A percentile compares a stretch with the other conserved stretches of the same genome.
Conservation (phyloP, 2,113 vertebrate species). For the Embiotoca jacksoni region DNA sequence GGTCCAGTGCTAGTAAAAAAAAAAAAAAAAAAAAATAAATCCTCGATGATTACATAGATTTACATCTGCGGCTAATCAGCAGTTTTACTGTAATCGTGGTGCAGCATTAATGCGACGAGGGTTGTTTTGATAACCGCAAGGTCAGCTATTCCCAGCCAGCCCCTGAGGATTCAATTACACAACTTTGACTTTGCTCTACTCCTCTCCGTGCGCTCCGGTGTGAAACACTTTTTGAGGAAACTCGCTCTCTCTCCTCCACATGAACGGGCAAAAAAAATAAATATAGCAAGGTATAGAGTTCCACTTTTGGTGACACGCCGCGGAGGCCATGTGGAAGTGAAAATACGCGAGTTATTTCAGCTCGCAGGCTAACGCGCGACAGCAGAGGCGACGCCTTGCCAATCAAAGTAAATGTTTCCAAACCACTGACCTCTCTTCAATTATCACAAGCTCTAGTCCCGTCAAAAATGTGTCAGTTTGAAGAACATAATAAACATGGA, state of each 20-base stretch:
- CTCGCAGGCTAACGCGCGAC: neutral
- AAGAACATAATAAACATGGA: too few species aligned
- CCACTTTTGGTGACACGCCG: slow-evolving; percentile 34
- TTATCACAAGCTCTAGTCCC: neutral
- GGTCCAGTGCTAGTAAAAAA: slow-evolving; percentile 23
- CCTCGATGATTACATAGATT: slow-evolving; percentile 48
- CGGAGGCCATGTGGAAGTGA: slow-evolving; percentile 37
- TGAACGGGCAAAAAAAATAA: slow-evolving; percentile 11
- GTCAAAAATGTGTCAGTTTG: too few species aligned
- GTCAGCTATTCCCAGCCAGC: slow-evolving; percentile 80
- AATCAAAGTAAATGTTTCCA: slow-evolving; percentile 19
- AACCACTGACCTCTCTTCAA: slow-evolving; percentile 7
- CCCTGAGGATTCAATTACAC: slow-evolving; percentile 81
- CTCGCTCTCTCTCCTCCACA: slow-evolving; percentile 47
- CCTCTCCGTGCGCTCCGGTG: slow-evolving; percentile 48
- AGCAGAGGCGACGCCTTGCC: neutral
- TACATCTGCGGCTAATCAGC: slow-evolving; percentile 68
- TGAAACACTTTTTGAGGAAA: slow-evolving; percentile 67
- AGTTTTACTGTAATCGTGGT: slow-evolving; percentile 60
- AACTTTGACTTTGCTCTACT: slow-evolving; percentile 78
- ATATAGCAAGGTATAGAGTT: slow-evolving; percentile 59
- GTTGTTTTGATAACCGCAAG: slow-evolving; percentile 82
- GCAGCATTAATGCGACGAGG: slow-evolving; percentile 62
- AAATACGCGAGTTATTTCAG: slow-evolving; percentile 29
- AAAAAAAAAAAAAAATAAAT: slow-evolving; percentile 28